These are phyloP conservation scores for Campopleginae sp. DNA, from an alignment of 2,888 invertebrate genomes.

Conservation along the genomic window DNA sequence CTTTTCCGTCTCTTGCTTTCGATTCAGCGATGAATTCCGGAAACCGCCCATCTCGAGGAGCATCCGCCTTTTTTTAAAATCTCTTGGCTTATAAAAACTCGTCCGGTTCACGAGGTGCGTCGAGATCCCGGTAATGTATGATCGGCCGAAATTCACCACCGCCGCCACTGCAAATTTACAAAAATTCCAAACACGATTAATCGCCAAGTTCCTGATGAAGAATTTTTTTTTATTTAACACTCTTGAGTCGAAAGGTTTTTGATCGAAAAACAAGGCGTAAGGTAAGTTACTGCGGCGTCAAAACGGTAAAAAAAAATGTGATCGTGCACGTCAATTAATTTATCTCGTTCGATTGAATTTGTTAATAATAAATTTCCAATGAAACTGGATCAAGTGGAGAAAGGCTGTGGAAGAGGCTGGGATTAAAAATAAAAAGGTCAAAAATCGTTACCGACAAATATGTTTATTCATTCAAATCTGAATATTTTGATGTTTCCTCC, in stretches of 20 bases:
- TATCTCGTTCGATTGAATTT: background rate
- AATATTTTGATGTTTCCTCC: background rate
- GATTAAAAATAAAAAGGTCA: conserved; percentile 76
- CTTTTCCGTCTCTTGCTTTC: background rate
- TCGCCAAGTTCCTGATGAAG: background rate
- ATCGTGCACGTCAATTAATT: background rate
- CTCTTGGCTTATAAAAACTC: conserved; percentile 89
- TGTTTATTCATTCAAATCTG: conserved; percentile 76
- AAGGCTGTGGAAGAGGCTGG: conserved; percentile 48
- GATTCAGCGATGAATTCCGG: conserved; percentile 28
- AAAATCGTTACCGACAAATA: conserved; percentile 75
- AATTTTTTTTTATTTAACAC: background rate
- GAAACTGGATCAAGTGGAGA: background rate
- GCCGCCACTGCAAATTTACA: conserved; percentile 82
- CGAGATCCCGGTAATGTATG: conserved; percentile 96
- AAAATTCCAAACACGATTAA: conserved; percentile 81
- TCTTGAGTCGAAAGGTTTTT: background rate
- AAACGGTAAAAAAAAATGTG: background rate
- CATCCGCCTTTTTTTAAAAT: conserved; percentile 6
- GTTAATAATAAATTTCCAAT: background rate
- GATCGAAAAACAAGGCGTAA: background rate
- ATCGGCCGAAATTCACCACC: conserved; percentile 94
- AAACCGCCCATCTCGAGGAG: conserved; percentile 4
- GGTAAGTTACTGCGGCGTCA: background rate
- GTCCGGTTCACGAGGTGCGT: conserved; percentile 96